phyloP scores from a whole-genome alignment of 2,113 vertebrate species.

The Laticauda laticaudata region DNA sequence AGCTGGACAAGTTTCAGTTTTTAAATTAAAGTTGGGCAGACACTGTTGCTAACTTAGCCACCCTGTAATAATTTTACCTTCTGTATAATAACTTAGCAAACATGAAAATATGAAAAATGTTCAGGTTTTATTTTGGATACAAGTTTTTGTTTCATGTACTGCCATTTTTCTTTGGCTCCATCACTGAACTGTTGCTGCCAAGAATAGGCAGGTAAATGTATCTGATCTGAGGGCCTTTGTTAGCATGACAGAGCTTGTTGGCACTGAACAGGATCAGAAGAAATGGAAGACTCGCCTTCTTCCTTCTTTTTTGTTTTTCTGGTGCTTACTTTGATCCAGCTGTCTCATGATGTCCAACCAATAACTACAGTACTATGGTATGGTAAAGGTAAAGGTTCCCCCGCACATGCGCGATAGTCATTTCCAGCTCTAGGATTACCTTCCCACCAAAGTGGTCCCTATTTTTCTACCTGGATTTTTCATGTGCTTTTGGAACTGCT shows the following conservation, averaged over 20 bases:
- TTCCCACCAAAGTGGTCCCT: too few relatives aligned
- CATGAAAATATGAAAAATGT: not conserved
- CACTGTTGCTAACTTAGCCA: not conserved
- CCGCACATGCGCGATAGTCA: too few relatives aligned
- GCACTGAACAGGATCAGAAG: not conserved
- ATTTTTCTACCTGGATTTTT: too few relatives aligned
- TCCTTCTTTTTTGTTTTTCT: not conserved
- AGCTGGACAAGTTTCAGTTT: not conserved
- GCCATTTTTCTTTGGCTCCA: not conserved
- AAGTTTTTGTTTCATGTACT: not conserved
- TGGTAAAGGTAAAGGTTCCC: too few relatives aligned
- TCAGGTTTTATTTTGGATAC: not conserved
- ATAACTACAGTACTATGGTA: not conserved
- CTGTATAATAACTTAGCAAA: not conserved
- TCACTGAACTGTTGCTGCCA: not conserved
- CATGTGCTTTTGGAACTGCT: too few relatives aligned
- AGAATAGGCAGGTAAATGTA: not conserved
- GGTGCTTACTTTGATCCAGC: not conserved
- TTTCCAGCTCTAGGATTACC: too few relatives aligned
- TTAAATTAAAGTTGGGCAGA: not conserved
- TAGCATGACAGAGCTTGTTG: not conserved
- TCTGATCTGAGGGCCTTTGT: not conserved
- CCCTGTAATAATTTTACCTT: not conserved
- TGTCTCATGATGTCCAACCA: not conserved
- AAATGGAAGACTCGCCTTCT: not conserved